Conservation (phyloP, 2,888 invertebrate genomes). For the Dolichomitus sp. region DNA sequence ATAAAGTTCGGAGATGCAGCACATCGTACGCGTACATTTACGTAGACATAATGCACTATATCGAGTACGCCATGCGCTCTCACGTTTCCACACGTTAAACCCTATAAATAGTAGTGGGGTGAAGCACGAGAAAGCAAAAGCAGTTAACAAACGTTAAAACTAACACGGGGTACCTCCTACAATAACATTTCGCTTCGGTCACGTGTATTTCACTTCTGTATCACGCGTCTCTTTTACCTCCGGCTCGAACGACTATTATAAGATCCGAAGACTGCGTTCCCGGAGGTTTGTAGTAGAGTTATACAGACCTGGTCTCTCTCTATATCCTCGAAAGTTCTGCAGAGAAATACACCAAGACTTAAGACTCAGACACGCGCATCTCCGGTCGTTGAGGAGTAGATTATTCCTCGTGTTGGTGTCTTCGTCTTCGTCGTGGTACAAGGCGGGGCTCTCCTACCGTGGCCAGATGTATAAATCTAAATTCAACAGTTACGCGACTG, state of each 20-base stretch:
- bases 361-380: background rate
- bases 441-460: constrained; percentile 30
- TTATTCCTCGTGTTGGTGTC: constrained; percentile 20
- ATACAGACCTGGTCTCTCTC: background rate
- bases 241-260: constrained; percentile 77
- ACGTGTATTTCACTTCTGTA: constrained; percentile 76
- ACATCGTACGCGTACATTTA: constrained; percentile 38
- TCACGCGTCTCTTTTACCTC: constrained; percentile 57
- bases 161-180: constrained; percentile 82
- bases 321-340: constrained; percentile 10
- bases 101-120: constrained; percentile 82
- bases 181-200: constrained; percentile 86
- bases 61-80: constrained; percentile 39
- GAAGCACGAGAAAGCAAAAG: constrained; percentile 47
- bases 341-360: constrained; percentile 35
- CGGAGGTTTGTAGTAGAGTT: constrained; percentile 19
- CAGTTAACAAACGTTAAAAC: constrained; percentile 85
- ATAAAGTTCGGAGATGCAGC: constrained; percentile 33
- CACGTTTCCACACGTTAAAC: constrained; percentile 29
- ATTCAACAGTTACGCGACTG: constrained; percentile 58
- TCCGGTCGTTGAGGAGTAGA: constrained; percentile 7
- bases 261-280: constrained; percentile 70
- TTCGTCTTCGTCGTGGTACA: constrained; percentile 26
- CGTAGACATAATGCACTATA: constrained; percentile 6
- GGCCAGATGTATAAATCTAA: constrained; percentile 65